Percentiles rank a stretch among this genome's conserved stretches.
phyloP scores from a whole-genome alignment of 2,113 vertebrate species.

The Caranx melampygus region DNA sequence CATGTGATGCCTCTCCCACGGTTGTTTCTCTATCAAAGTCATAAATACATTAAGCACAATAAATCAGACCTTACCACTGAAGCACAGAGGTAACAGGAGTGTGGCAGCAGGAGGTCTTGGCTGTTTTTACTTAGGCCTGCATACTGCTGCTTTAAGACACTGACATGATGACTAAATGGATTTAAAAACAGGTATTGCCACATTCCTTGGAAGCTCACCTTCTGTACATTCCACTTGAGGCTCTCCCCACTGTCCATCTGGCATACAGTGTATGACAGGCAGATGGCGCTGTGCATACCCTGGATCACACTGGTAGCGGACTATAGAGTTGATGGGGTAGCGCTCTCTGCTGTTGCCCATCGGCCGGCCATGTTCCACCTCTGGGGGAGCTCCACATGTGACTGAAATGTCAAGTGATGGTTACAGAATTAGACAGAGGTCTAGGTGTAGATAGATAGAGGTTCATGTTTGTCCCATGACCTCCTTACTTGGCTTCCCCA shows the following conservation, averaged over 20 bases:
- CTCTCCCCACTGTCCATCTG: constrained; percentile 91
- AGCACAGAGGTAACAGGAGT: too few species aligned
- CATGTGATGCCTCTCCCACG: neutral
- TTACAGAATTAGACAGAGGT: neutral
- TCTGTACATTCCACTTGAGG: constrained; percentile 93
- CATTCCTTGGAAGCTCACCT: constrained; percentile 79
- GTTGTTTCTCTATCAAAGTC: neutral
- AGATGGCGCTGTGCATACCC: constrained; percentile 92
- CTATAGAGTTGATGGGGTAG: constrained; percentile 89
- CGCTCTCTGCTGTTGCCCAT: constrained; percentile 87
- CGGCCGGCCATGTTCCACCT: constrained; percentile 86
- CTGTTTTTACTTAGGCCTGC: neutral
- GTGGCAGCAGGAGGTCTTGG: too few species aligned
- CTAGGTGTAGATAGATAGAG: neutral
- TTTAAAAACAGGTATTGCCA: neutral
- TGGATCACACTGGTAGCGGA: constrained; percentile 92
- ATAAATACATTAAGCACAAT: too few species aligned
- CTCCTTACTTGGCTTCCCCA: too few species aligned
- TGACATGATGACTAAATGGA: neutral
- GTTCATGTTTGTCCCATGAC: neutral
- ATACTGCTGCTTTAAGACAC: neutral
- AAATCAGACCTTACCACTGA: too few species aligned
- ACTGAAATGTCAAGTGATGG: constrained; percentile 75
- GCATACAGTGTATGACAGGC: constrained; percentile 91
- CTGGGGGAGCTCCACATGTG: constrained; percentile 88